A percentile compares a stretch with the other conserved stretches of the same genome.
Conservation (phyloP, 1,140 invertebrate species). For the Drosophila neocordata region DNA sequence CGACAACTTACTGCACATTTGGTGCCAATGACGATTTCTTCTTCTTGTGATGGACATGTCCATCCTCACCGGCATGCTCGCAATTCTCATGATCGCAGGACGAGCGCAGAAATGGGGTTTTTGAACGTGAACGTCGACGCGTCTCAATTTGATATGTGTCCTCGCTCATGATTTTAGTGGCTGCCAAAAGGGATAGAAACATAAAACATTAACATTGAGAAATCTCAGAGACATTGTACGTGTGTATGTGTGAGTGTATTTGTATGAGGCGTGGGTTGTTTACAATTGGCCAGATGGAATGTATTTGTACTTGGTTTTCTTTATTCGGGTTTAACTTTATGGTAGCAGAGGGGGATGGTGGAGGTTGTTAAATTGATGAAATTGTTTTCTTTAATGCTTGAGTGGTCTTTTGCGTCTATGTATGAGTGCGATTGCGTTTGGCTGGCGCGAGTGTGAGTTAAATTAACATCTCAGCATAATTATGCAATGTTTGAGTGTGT, state of each 20-base stretch:
- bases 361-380: neutral
- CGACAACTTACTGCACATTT: constrained; percentile 85
- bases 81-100: constrained; percentile 84
- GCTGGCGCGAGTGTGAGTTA: neutral
- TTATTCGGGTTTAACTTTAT: neutral
- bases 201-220: constrained; percentile 39
- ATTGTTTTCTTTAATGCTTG: constrained; percentile 55
- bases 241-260: constrained; percentile 22
- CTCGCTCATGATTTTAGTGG: constrained; percentile 57
- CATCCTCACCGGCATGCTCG: constrained; percentile 83
- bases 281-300: constrained; percentile 58
- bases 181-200: constrained; percentile 22
- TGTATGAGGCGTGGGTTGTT: constrained; percentile 64
- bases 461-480: constrained; percentile 54
- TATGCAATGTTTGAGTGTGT: constrained; percentile 59
- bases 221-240: constrained; percentile 14
- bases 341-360: neutral
- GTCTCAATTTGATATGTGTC: constrained; percentile 76
- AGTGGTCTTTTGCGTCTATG: constrained; percentile 34
- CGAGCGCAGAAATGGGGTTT: constrained; percentile 85
- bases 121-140: constrained; percentile 85
- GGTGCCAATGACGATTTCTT: constrained; percentile 81
- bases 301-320: constrained; percentile 8
- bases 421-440: neutral
- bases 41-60: constrained; percentile 82